A percentile compares a stretch with the other conserved stretches of the same genome.
These are phyloP conservation scores for Drosophila seguyi DNA, from an alignment of 1,140 invertebrate species.

Conservation along the genomic window DNA sequence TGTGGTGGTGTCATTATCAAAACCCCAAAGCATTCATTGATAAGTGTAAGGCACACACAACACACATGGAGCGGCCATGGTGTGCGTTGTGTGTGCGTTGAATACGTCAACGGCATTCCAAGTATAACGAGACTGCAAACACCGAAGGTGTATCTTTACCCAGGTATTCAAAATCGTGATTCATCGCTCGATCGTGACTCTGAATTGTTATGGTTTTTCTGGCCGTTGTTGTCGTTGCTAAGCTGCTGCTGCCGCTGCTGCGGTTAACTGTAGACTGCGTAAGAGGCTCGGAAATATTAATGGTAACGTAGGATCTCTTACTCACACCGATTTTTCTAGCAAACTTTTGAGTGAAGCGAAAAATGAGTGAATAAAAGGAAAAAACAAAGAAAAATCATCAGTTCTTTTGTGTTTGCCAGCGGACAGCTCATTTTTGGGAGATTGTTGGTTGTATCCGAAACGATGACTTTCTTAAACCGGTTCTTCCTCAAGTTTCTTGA, in stretches of 20 bases:
- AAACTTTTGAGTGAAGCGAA: slow-evolving; percentile 17
- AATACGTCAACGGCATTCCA: slow-evolving; percentile 63
- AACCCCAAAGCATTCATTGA: slow-evolving; percentile 58
- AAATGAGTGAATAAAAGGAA: not conserved
- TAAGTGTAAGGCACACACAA: slow-evolving; percentile 53
- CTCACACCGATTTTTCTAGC: slow-evolving; percentile 47
- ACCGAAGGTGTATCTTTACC: slow-evolving; percentile 17
- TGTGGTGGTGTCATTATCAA: slow-evolving; percentile 57
- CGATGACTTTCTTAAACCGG: slow-evolving; percentile 74
- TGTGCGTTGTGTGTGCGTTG: slow-evolving; percentile 19
- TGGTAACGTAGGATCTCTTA: slow-evolving; percentile 42
- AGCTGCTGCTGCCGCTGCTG: too few species aligned
- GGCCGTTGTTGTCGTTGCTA: slow-evolving; percentile 6
- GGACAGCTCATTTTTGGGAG: slow-evolving; percentile 1
- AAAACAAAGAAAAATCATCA: slow-evolving; percentile 8
- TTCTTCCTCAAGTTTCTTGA: slow-evolving; percentile 46
- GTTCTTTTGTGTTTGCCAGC: slow-evolving; percentile 40
- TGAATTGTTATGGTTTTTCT: slow-evolving; percentile 26
- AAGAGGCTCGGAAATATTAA: slow-evolving; percentile 38
- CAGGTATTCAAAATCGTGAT: slow-evolving; percentile 60
- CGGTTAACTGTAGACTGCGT: slow-evolving; percentile 70
- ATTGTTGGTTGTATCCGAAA: not conserved
- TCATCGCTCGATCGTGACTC: slow-evolving; percentile 57
- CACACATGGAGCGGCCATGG: not conserved
- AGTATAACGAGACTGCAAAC: slow-evolving; percentile 55